These are phyloP conservation scores for Cabera pusaria DNA, from an alignment of 2,888 invertebrate genomes.

Conservation along the genomic window DNA sequence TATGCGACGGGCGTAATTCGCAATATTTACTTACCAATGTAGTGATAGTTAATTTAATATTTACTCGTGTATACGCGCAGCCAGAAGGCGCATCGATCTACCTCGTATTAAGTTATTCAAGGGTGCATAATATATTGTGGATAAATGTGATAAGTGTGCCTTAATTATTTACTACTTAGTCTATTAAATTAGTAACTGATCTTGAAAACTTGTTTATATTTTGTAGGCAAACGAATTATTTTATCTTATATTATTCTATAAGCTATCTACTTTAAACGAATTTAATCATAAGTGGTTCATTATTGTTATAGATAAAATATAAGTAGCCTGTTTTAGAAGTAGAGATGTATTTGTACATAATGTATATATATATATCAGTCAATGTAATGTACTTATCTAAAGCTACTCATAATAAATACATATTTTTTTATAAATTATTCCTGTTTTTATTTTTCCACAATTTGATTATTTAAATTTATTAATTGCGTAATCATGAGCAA, in stretches of 20 bases:
- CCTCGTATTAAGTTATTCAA: conserved; percentile 33
- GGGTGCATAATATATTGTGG: conserved; percentile 27
- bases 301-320: too few relatives aligned
- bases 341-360: conserved; percentile 18
- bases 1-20: conserved; percentile 40
- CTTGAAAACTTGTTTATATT: too few relatives aligned
- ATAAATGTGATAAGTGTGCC: conserved; percentile 69
- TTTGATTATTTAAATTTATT: too few relatives aligned
- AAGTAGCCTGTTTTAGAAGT: conserved; percentile 1
- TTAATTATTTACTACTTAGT: conserved; percentile 35
- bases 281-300: too few relatives aligned
- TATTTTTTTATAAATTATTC: too few relatives aligned
- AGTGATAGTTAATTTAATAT: conserved; percentile 12
- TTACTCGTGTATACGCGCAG: conserved; percentile 25
- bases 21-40: conserved; percentile 39
- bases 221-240: too few relatives aligned
- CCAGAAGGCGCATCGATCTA: conserved; percentile 31
- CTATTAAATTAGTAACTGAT: too few relatives aligned
- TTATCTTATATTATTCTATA: too few relatives aligned
- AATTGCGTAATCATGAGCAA: too few relatives aligned
- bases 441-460: too few relatives aligned
- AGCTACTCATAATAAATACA: conserved; percentile 26
- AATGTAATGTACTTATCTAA: conserved; percentile 2
- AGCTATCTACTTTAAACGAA: too few relatives aligned
- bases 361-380: conserved; percentile 24